Evolutionary conservation across 1,140 invertebrate genomes (phyloP).

Genomic region (Acyrthosiphon pisum): DNA sequence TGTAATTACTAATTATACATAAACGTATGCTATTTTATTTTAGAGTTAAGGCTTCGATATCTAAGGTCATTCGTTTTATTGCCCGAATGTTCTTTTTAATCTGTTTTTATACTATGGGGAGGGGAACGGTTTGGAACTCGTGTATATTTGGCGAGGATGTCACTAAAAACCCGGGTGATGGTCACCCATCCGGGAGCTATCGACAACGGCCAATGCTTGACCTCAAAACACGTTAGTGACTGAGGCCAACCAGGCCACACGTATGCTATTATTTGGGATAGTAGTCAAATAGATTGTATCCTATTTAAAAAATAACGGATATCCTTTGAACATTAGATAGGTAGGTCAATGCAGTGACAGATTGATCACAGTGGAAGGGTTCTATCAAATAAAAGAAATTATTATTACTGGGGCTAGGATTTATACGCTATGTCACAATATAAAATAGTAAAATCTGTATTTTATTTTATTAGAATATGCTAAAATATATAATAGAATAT

Average conservation of each 20-base stretch:
- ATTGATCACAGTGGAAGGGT: neutral
- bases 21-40: no score
- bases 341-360: neutral
- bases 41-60: no score
- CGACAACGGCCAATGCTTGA: no score
- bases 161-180: no score
- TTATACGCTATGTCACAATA: neutral
- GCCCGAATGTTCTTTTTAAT: no score
- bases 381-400: neutral
- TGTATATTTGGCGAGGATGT: no score
- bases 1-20: neutral
- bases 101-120: no score
- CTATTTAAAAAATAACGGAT: neutral
- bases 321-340: conserved; percentile 9
- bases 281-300: neutral
- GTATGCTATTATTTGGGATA: neutral
- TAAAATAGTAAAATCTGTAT: neutral
- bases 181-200: no score
- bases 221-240: no score
- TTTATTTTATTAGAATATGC: neutral
- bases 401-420: neutral
- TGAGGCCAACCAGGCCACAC: no score
- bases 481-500: neutral
- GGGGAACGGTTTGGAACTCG: no score
- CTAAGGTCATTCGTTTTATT: no score